Conservation (phyloP, 2,797 vertebrate species). For the Enteromius afrohamiltoni region DNA sequence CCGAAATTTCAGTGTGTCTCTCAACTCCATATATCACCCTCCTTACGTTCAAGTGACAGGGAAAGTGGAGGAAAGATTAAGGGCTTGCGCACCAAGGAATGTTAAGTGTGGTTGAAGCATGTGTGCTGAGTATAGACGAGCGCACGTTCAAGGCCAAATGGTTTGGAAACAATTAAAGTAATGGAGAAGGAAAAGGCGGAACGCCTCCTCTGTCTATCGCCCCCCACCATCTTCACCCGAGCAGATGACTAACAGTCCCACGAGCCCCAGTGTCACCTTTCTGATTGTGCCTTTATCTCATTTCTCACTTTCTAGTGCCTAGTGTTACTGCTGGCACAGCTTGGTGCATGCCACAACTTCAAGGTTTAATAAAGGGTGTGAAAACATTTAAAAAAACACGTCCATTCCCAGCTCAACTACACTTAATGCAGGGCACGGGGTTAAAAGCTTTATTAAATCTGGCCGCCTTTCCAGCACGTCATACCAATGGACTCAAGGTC, state of each 20-base stretch:
- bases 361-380: constrained; percentile 15
- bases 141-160: constrained; percentile 60
- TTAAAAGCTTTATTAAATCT: constrained; percentile 55
- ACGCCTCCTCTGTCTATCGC: constrained; percentile 25
- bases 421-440: constrained; percentile 22
- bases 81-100: constrained; percentile 63
- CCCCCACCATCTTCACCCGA: constrained; percentile 41
- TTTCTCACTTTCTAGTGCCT: constrained; percentile 32
- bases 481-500: constrained; percentile 8
- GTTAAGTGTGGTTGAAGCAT: constrained; percentile 64
- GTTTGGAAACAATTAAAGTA: constrained; percentile 66
- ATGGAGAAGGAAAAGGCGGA: constrained; percentile 49
- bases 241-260: constrained; percentile 57
- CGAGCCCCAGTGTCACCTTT: constrained; percentile 54
- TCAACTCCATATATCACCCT: constrained; percentile 60
- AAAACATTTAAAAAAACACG: constrained; percentile 14
- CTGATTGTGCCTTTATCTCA: constrained; percentile 30
- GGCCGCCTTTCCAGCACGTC: background rate
- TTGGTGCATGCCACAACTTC: constrained; percentile 12
- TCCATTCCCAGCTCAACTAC: background rate
- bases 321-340: constrained; percentile 14
- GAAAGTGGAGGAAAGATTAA: constrained; percentile 66
- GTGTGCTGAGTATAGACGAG: constrained; percentile 56
- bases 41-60: constrained; percentile 60
- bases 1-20: constrained; percentile 50